Base-by-base conservation (phyloP, 2,888 invertebrate genomes). In the Zygothrica quintamaculata region DNA sequence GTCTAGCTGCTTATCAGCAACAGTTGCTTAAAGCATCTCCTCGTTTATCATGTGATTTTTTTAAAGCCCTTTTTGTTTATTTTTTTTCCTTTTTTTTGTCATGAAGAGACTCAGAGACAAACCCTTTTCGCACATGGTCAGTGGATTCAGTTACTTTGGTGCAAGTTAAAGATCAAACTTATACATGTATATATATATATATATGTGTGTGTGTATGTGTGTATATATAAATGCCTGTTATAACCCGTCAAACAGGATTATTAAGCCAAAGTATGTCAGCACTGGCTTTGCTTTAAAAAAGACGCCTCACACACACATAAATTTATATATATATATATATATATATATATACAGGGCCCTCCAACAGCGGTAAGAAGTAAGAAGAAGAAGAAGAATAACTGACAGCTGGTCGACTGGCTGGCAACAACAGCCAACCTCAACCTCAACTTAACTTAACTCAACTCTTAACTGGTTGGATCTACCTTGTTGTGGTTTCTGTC, bases 211-310 rank as follows among this genome's bases (percentile, higher is more conserved):
- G 13, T 1, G 11, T 7, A 11, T 9, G n/a, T 36, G 16, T 9
- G 5, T 34, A 22, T 11, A 44, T 22, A 5, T 36, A 22, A 56
- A 15, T 52, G 58, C 53, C 65, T 75, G 61, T 73, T 67, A 84
- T 61, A 86, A 89, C 89, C 71, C 61, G 89, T 88, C 89, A 86
- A 87, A 88, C 89, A 75, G 86, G 89, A 87, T 89, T 88, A 88
- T 86, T 82, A 84, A 77, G 77, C 80, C 80, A 76, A 87, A 88
- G 80, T 89, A 88, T 85, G 87, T 85, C 82, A 86, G 74, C 72
- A 56, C 62, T 71, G 68, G 69, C 60, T 71, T 73, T 62, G 62
- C 73, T 72, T 71, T 59, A 55, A 67, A 55, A 67, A n/a, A 65
- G 72, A 70, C 66, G 36, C 12, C 13, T 13, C 36, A 22, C 3